These are phyloP conservation scores for Troides helena DNA, from an alignment of 2,888 invertebrate genomes.

Conservation along the genomic window DNA sequence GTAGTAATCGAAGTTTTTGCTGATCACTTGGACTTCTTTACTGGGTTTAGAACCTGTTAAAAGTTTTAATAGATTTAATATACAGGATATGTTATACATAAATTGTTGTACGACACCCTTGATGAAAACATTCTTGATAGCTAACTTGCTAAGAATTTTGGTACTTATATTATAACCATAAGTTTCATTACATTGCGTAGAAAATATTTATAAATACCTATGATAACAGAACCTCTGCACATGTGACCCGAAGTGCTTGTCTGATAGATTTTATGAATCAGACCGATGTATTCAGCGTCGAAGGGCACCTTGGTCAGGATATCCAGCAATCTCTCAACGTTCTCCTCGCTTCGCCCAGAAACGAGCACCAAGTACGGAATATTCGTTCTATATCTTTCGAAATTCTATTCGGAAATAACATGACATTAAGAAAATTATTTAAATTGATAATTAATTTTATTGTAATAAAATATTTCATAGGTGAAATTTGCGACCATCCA, in stretches of 20 bases:
- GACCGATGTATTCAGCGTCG: constrained; percentile 60
- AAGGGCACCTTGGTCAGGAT: constrained; percentile 35
- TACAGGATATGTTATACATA: too few relatives aligned
- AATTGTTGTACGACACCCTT: too few relatives aligned
- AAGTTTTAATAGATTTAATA: too few relatives aligned
- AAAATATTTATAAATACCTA: constrained; percentile 40
- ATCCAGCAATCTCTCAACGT: constrained; percentile 44
- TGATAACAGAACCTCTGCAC: constrained; percentile 81
- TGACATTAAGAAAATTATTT: too few relatives aligned
- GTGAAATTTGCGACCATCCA: too few relatives aligned
- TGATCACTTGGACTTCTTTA: constrained; percentile 14
- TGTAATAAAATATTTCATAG: too few relatives aligned
- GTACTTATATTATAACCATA: too few relatives aligned
- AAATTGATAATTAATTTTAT: too few relatives aligned
- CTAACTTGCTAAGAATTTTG: too few relatives aligned
- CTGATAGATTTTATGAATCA: constrained; percentile 59
- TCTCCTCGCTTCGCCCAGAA: constrained; percentile 75
- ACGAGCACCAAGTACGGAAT: constrained; percentile 74
- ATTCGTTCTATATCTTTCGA: constrained; percentile 40
- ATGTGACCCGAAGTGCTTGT: constrained; percentile 72
- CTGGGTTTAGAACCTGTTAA: too few relatives aligned
- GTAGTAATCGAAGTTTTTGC: constrained; percentile 36
- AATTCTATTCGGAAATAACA: constrained; percentile 21
- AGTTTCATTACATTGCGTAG: too few relatives aligned
- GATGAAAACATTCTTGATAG: too few relatives aligned